phyloP scores from a whole-genome alignment of 1,140 invertebrate species.

The Eueides isabella region DNA sequence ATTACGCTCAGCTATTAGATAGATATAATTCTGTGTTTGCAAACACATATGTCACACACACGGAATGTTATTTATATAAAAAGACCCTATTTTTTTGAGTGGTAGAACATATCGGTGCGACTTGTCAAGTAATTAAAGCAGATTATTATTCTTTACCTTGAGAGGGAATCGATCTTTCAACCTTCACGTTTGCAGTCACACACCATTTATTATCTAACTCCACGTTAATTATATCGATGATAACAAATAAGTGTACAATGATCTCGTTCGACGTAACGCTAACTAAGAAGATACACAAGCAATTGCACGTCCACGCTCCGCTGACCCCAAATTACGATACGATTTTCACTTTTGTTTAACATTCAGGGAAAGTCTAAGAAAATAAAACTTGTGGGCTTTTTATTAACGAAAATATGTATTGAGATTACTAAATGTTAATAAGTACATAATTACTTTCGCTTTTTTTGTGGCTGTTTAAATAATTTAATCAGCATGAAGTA shows the following conservation, averaged over 20 bases:
- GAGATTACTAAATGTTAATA: neutral
- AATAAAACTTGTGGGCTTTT: conserved; percentile 9
- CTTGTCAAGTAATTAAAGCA: too few relatives aligned
- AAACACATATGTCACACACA: too few relatives aligned
- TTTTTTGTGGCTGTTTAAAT: neutral
- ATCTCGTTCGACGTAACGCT: conserved; percentile 11
- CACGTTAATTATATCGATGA: neutral
- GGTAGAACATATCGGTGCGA: too few relatives aligned
- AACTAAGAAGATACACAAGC: conserved; percentile 29
- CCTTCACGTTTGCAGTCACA: too few relatives aligned
- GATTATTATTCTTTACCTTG: too few relatives aligned
- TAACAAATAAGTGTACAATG: conserved; percentile 2
- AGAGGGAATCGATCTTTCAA: too few relatives aligned
- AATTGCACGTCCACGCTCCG: conserved; percentile 42
- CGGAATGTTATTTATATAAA: too few relatives aligned
- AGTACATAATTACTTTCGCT: conserved; percentile 5
- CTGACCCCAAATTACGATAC: conserved; percentile 50
- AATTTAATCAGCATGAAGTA: neutral
- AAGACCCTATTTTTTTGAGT: too few relatives aligned
- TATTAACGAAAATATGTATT: conserved; percentile 4
- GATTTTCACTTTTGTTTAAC: conserved; percentile 60
- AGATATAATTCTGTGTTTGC: too few relatives aligned
- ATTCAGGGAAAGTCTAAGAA: conserved; percentile 44
- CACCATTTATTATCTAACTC: neutral
- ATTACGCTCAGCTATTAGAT: too few relatives aligned